These are phyloP conservation scores for Entomobrya proxima DNA, from an alignment of 2,888 invertebrate genomes.

Conservation along the genomic window DNA sequence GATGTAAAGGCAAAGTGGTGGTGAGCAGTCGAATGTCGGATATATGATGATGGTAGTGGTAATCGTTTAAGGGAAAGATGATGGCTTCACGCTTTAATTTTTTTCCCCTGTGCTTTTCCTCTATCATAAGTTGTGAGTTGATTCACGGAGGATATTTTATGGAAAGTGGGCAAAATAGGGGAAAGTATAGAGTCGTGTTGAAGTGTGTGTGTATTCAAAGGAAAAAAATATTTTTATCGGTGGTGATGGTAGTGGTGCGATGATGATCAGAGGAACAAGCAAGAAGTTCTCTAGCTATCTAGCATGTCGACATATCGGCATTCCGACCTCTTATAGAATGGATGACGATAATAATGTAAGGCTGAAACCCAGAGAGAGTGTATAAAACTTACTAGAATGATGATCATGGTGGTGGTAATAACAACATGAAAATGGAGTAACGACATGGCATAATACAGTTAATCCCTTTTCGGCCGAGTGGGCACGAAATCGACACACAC, in stretches of 20 bases:
- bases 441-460: slow-evolving; percentile 53
- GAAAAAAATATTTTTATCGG: neutral
- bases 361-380: no score
- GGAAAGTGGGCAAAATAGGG: neutral
- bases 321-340: slow-evolving; percentile 49
- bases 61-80: neutral
- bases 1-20: no score
- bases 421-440: slow-evolving; percentile 40
- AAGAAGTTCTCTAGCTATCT: no score
- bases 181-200: neutral
- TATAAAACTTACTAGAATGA: no score
- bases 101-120: neutral
- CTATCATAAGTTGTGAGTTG: neutral
- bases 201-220: neutral
- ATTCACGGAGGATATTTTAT: neutral
- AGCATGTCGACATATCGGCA: slow-evolving; percentile 61
- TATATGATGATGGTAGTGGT: neutral
- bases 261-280: neutral
- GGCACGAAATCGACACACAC: slow-evolving; percentile 59
- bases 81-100: slow-evolving; percentile 29
- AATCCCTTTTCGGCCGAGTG: slow-evolving; percentile 53
- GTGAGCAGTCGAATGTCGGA: no score
- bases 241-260: neutral
- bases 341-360: neutral
- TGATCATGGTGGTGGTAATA: neutral